Base-by-base conservation (phyloP, 1,140 invertebrate genomes). In the Drosophila ambigua region DNA sequence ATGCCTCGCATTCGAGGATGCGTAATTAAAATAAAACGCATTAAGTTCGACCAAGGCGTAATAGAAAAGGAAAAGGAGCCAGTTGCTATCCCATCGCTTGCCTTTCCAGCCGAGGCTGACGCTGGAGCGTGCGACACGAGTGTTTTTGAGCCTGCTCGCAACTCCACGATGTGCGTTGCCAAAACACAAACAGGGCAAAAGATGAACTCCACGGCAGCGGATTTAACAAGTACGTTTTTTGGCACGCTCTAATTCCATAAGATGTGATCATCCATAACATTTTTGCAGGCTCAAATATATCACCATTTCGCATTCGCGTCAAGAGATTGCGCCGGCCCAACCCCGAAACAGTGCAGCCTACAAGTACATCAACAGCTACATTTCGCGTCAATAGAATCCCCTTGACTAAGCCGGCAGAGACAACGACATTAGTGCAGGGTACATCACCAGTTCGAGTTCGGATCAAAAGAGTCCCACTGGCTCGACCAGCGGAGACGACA, bases 11-110 rank as follows among this genome's bases (percentile, higher is more conserved):
- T 71, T 11, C 39, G 48, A 11, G 76, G 76, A 41, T 83, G 80
- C 46, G 50, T 65, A 5, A 79, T 83, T 6, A 59, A 45, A 60
- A 48, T 83, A 26, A 79, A 51, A 44, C 79, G 79, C 31, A 6
- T 62, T 15, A 66, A 69, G 46, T 0, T 50, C 9, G 8, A 7
- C 23, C 7, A 72, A n/a, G 13, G 8, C 20, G 13, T 26, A 6
- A 1, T 4, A 28, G 8, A 8, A 49, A 23, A 3, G 4, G 5
- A 43, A 46, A 44, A 35, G 48, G 31, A 24, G 9, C 23, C 11
- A 23, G 13, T n/a, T 13, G 0, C 4, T 8, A 39, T 41, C 31
- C n/a, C 6, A 6, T 11, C 5, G 13, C 4, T 9, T 20, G 13
- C 13, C 11, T 4, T 6, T 35, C 8, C 13, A 20, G 11, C 5